Conservation (phyloP, 2,113 vertebrate species). For the Phylloscopus whistleri region DNA sequence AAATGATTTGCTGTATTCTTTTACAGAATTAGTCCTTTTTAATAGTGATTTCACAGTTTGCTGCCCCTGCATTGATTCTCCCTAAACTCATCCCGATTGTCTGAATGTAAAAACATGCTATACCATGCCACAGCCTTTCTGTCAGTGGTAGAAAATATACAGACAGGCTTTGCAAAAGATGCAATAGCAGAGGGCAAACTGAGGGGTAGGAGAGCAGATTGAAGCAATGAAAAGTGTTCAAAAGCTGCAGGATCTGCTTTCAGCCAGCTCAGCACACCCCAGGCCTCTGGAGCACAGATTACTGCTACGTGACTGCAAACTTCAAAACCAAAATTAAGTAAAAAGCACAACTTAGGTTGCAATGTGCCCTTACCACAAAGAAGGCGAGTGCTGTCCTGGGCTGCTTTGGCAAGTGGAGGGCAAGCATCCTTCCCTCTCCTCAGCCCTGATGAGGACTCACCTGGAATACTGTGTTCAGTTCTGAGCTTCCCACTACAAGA, state of each 20-base stretch:
- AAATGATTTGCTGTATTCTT: background rate
- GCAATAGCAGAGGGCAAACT: background rate
- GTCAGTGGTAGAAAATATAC: background rate
- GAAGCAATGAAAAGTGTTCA: background rate
- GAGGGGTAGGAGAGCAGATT: background rate
- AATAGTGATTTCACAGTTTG: constrained; percentile 13
- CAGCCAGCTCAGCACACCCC: background rate
- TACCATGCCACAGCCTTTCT: background rate
- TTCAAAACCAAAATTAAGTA: background rate
- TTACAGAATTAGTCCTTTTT: background rate
- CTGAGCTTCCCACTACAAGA: background rate
- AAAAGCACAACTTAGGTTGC: background rate
- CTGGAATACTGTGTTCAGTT: background rate
- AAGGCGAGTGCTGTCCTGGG: rapidly evolving
- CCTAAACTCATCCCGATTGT: background rate
- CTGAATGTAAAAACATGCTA: background rate
- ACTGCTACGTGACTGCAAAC: background rate
- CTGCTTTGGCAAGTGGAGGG: background rate
- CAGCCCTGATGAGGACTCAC: background rate
- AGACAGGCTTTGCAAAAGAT: background rate
- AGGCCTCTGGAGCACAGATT: background rate
- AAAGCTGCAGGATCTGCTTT: background rate
- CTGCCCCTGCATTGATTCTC: background rate
- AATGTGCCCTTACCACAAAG: background rate
- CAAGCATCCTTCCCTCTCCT: background rate